Evolutionary conservation across 2,797 vertebrate genomes (phyloP).

Genomic region (Morelia viridis): DNA sequence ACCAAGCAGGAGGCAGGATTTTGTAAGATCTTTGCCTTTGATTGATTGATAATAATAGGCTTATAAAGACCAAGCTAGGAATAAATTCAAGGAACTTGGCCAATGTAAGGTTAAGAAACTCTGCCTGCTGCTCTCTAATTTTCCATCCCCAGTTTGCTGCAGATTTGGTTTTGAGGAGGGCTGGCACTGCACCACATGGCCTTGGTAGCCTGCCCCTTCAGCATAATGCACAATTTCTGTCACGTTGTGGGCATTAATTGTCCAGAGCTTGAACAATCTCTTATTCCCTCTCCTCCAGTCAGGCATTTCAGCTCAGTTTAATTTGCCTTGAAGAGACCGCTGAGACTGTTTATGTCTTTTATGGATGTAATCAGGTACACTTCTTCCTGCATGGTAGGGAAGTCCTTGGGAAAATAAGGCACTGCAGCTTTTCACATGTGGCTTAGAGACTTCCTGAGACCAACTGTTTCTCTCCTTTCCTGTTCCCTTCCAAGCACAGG

Average conservation of each 20-base stretch:
- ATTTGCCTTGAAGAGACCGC: slow-evolving; percentile 34
- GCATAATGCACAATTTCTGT: neutral
- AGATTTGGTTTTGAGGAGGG: neutral
- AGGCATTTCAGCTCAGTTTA: neutral
- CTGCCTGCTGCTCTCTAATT: neutral
- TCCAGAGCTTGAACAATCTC: neutral
- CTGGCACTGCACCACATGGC: neutral
- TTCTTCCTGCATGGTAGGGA: slow-evolving; percentile 1
- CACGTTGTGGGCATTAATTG: slow-evolving; percentile 1
- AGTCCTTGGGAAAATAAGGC: slow-evolving; percentile 25
- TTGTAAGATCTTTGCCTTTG: neutral
- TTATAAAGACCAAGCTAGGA: neutral
- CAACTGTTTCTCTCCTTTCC: slow-evolving; percentile 36
- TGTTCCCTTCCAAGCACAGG: neutral
- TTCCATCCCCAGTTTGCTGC: neutral
- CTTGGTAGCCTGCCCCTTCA: neutral
- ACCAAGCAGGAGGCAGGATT: neutral
- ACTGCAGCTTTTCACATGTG: neutral
- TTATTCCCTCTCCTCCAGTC: slow-evolving; percentile 8
- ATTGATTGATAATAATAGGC: neutral
- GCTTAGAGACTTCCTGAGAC: slow-evolving; percentile 34
- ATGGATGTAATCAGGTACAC: slow-evolving; percentile 31
- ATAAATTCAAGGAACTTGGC: neutral
- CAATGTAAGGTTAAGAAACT: neutral
- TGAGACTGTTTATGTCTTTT: slow-evolving; percentile 36